These are phyloP conservation scores for Geodia barretti DNA, from an alignment of 37 sponge, comb jelly and placozoan species.

Conservation along the genomic window DNA sequence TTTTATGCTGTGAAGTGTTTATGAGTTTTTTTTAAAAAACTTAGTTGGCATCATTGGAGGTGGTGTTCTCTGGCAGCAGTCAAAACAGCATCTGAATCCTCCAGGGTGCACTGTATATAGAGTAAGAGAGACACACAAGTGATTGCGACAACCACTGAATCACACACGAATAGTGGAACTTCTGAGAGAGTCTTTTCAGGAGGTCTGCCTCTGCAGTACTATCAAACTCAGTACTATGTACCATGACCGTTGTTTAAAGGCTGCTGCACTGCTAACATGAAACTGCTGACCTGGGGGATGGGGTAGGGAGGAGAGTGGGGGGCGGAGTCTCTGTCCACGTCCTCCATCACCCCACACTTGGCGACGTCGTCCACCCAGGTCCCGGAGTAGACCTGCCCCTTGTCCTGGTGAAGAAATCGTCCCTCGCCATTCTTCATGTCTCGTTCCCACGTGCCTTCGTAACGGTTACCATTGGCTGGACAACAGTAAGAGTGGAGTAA, in stretches of 20 bases:
- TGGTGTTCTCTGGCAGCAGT: conserved; percentile 11
- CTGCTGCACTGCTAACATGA: neutral
- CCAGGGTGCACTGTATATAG: conserved; percentile 47
- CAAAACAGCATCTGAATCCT: conserved; percentile 19
- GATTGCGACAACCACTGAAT: neutral
- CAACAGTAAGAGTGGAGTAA: neutral
- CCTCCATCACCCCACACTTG: conserved; percentile 88
- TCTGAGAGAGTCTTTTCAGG: too few species aligned
- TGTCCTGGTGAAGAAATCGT: conserved; percentile 82
- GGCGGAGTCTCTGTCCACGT: conserved; percentile 69
- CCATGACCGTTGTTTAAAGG: neutral
- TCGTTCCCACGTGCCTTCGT: conserved; percentile 79
- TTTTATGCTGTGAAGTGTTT: too few species aligned
- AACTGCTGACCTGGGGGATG: conserved; percentile 77
- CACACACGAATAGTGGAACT: too few species aligned
- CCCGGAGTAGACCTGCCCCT: conserved; percentile 90
- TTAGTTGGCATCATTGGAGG: neutral
- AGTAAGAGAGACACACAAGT: neutral
- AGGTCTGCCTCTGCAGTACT: too few species aligned
- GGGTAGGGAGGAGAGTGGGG: conserved; percentile 86
- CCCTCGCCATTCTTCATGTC: conserved; percentile 90
- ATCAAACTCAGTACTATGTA: neutral
- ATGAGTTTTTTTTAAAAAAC: too few species aligned
- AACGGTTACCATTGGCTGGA: conserved; percentile 69
- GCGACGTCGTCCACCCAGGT: conserved; percentile 88